Percentiles rank a stretch among this genome's conserved stretches.
Evolutionary conservation across 2,113 vertebrate genomes (phyloP).

Genomic region (Acrocephalus arundinaceus): DNA sequence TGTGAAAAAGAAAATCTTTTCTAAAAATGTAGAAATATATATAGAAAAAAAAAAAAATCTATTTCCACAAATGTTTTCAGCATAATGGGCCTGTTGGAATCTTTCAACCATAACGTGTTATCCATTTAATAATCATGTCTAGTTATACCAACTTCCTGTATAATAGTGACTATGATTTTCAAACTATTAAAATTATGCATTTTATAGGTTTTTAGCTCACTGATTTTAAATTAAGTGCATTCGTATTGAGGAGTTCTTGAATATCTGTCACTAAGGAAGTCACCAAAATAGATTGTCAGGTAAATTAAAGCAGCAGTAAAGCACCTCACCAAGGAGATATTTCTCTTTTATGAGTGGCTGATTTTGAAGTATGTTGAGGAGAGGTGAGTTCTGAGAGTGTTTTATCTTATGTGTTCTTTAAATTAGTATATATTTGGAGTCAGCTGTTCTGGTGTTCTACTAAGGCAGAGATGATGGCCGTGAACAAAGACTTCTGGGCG

Average conservation of each 20-base stretch:
- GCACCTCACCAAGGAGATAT: neutral
- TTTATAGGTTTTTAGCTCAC: constrained; percentile 32
- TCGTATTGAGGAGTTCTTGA: constrained; percentile 3
- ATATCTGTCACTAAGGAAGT: neutral
- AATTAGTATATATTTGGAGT: neutral
- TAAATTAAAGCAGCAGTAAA: constrained; percentile 21
- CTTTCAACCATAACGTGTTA: constrained; percentile 15
- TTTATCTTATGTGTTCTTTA: neutral
- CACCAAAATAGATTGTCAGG: constrained; percentile 25
- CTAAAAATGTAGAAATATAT: neutral
- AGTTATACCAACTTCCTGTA: constrained; percentile 13
- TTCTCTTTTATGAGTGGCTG: neutral
- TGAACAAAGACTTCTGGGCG: neutral
- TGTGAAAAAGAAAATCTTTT: neutral
- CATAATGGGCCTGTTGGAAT: neutral
- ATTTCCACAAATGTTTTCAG: constrained; percentile 18
- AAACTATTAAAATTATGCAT: constrained; percentile 35
- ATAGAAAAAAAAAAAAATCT: rapidly evolving
- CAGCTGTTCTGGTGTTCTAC: neutral
- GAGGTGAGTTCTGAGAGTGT: neutral
- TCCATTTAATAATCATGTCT: constrained; percentile 4
- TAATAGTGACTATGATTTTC: neutral
- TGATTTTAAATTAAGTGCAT: constrained; percentile 33
- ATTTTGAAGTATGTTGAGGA: neutral
- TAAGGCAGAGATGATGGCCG: neutral